phyloP scores from a whole-genome alignment of 2,888 invertebrate genomes.

The Drosophila buzzatii region DNA sequence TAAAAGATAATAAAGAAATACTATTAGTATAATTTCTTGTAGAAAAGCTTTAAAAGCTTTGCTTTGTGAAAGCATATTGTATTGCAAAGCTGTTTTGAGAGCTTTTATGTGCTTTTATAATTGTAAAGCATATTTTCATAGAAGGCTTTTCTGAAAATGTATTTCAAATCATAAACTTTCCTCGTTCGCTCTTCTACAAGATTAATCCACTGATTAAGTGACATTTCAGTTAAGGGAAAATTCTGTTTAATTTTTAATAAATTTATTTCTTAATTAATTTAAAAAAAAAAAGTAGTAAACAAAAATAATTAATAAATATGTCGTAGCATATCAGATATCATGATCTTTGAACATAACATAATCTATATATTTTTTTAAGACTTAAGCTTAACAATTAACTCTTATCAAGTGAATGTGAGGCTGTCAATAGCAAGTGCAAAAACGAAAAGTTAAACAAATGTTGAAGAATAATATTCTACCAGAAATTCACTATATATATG shows the following conservation, averaged over 20 bases:
- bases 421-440: conserved; percentile 60
- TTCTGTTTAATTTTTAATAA: background rate
- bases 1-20: background rate
- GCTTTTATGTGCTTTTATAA: background rate
- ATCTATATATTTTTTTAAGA: conserved; percentile 69
- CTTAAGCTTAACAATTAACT: conserved; percentile 32
- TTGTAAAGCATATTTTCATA: background rate
- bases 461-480: conserved; percentile 1
- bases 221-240: background rate
- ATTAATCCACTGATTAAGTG: background rate
- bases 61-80: too few species aligned
- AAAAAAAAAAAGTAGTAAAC: conserved; percentile 2
- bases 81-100: too few species aligned
- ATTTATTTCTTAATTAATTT: conserved; percentile 1
- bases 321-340: conserved; percentile 51
- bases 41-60: too few species aligned
- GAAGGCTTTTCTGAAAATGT: too few species aligned
- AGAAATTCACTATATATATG: conserved; percentile 6
- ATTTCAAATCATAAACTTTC: background rate
- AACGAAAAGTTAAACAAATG: conserved; percentile 7
- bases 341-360: conserved; percentile 36
- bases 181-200: background rate
- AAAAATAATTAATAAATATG: too few species aligned
- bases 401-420: conserved; percentile 49
- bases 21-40: too few species aligned